Percentiles rank a stretch among this genome's conserved stretches.
Conservation (phyloP, 2,797 vertebrate species). For the Crenichthys baileyi region DNA sequence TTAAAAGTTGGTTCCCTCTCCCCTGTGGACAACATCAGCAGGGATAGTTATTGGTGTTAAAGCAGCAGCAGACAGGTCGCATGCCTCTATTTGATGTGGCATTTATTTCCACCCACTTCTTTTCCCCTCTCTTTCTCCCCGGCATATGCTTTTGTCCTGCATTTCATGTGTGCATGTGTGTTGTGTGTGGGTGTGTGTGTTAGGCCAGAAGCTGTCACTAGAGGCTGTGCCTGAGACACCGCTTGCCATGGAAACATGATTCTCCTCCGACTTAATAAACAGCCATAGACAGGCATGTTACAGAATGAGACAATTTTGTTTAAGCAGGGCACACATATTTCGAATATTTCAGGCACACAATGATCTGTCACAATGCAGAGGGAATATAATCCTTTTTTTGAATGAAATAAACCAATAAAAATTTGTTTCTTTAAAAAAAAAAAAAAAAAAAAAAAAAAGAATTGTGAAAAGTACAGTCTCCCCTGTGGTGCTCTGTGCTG, state of each 20-base stretch:
- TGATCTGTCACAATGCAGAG: neutral
- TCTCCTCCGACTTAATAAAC: constrained; percentile 71
- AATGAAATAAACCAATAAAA: neutral
- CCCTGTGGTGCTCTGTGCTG: too few relatives aligned
- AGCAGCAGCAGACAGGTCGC: constrained; percentile 61
- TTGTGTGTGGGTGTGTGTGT: constrained; percentile 9
- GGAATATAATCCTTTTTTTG: neutral
- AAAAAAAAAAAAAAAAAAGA: too few relatives aligned
- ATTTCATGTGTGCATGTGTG: neutral
- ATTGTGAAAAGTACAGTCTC: too few relatives aligned
- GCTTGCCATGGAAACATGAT: constrained; percentile 80
- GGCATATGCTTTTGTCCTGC: constrained; percentile 15
- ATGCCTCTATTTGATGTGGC: constrained; percentile 66
- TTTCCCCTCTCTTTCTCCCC: constrained; percentile 4
- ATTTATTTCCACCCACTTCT: constrained; percentile 64
- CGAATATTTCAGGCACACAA: constrained; percentile 25
- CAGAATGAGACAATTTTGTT: constrained; percentile 61
- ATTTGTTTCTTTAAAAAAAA: neutral
- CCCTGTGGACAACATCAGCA: constrained; percentile 52
- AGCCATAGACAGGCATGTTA: constrained; percentile 75
- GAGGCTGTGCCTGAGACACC: constrained; percentile 66
- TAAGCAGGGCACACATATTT: constrained; percentile 39
- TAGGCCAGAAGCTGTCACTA: constrained; percentile 57
- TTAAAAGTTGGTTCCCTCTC: constrained; percentile 47
- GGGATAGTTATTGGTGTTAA: constrained; percentile 60